A percentile compares a stretch with the other conserved stretches of the same genome.
phyloP scores from a whole-genome alignment of 64 coral and sea anemone genomes.

The Stichodactyla mertensii region DNA sequence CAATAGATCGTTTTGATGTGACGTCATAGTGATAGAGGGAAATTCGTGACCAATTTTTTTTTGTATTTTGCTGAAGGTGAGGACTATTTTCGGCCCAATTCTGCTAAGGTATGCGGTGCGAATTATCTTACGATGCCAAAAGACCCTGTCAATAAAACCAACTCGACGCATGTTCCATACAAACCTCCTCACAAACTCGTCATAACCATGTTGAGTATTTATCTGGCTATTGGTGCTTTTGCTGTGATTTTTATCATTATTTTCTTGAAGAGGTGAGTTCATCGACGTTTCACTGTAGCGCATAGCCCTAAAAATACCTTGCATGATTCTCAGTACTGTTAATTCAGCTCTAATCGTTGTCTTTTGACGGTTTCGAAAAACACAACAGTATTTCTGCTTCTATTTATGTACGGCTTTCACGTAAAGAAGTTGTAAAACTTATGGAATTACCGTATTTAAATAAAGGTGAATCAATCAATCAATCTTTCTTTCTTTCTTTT shows the following conservation, averaged over 20 bases:
- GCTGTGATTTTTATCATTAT: slow-evolving; percentile 42
- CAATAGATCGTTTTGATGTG: too few species aligned
- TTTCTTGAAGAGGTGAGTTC: slow-evolving; percentile 29
- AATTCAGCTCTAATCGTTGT: too few species aligned
- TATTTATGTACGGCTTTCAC: too few species aligned
- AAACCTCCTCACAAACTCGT: slow-evolving; percentile 1
- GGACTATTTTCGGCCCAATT: slow-evolving; percentile 16
- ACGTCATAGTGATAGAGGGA: too few species aligned
- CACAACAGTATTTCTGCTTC: too few species aligned
- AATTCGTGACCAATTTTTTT: not conserved
- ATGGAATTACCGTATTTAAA: too few species aligned
- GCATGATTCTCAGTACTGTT: too few species aligned
- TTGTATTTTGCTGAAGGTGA: not conserved
- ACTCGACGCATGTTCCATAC: not conserved
- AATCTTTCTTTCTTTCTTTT: too few species aligned
- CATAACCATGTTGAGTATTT: slow-evolving; percentile 55
- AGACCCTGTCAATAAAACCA: slow-evolving; percentile 21
- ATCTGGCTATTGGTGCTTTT: slow-evolving; percentile 42
- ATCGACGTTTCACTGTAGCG: not conserved
- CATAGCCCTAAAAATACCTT: too few species aligned
- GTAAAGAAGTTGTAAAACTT: too few species aligned
- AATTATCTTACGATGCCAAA: slow-evolving; percentile 13
- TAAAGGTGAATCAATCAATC: too few species aligned
- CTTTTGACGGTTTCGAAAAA: too few species aligned
- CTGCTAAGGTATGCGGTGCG: slow-evolving; percentile 50